These are phyloP conservation scores for Acleris laterana DNA, from an alignment of 2,888 invertebrate genomes.

Conservation along the genomic window DNA sequence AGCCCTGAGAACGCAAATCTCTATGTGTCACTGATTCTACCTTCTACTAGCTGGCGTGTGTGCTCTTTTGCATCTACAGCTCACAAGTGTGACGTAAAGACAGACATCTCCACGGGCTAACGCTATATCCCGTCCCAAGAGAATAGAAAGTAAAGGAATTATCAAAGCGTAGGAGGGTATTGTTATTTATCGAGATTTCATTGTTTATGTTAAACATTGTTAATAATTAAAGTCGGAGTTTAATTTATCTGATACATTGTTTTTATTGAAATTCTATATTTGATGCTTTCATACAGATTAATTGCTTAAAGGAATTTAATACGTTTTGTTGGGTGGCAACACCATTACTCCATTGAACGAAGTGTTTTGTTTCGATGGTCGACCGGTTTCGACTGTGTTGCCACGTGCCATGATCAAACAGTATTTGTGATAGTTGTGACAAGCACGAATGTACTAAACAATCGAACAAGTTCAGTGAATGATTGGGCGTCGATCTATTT, in stretches of 20 bases:
- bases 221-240: slow-evolving; percentile 26
- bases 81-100: too few species aligned
- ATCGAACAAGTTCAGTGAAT: too few species aligned
- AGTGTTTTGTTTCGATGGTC: too few species aligned
- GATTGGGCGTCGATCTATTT: too few species aligned
- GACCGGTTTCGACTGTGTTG: too few species aligned
- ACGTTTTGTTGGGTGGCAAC: background rate
- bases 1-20: too few species aligned
- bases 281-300: slow-evolving; percentile 5
- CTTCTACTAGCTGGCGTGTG: too few species aligned
- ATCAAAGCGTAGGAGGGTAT: slow-evolving; percentile 14
- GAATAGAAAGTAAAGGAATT: slow-evolving; percentile 3
- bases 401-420: too few species aligned
- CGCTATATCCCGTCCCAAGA: background rate
- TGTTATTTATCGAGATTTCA: slow-evolving; percentile 28
- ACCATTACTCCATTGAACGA: background rate
- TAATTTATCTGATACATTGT: slow-evolving; percentile 15
- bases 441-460: too few species aligned
- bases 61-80: too few species aligned
- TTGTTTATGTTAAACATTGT: slow-evolving; percentile 33
- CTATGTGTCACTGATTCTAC: too few species aligned
- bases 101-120: background rate
- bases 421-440: too few species aligned
- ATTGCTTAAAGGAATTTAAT: background rate
- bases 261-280: slow-evolving; percentile 14